phyloP scores from a whole-genome alignment of 2,888 invertebrate genomes.

The Cynaeus angustus region DNA sequence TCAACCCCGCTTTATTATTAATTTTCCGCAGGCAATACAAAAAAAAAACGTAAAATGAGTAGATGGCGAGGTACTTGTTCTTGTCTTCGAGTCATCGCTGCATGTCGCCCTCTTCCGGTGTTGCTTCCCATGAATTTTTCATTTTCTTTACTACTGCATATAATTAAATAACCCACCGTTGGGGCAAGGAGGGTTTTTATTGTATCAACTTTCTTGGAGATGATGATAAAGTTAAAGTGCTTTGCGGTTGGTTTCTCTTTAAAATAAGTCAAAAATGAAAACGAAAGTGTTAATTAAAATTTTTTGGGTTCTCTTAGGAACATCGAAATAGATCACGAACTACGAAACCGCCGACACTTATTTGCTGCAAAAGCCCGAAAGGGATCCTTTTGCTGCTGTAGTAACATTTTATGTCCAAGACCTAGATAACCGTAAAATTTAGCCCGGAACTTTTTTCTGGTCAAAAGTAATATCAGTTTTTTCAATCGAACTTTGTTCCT shows the following conservation, averaged over 20 bases:
- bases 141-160: background rate
- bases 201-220: too few species aligned
- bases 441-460: background rate
- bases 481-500: background rate
- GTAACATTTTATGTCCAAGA: background rate
- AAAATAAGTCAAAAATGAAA: too few species aligned
- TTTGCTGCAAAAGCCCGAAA: too few species aligned
- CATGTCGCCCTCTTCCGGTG: conserved; percentile 33
- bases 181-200: background rate
- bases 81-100: conserved; percentile 17
- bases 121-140: background rate
- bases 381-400: too few species aligned
- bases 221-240: too few species aligned
- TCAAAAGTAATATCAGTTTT: background rate
- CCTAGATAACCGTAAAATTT: conserved; percentile 18
- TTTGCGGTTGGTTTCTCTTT: too few species aligned
- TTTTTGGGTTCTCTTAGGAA: too few species aligned
- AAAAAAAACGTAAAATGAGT: too few species aligned
- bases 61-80: too few species aligned
- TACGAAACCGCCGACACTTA: too few species aligned
- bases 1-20: background rate
- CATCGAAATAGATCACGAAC: too few species aligned
- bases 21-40: background rate
- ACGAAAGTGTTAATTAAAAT: too few species aligned
- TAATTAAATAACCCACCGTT: conserved; percentile 1